Evolutionary conservation across 2,113 vertebrate genomes (phyloP), one percentile per base, ranked within the genome.

Genomic region (rabbit (Oryctolagus cuniculus)): DNA sequence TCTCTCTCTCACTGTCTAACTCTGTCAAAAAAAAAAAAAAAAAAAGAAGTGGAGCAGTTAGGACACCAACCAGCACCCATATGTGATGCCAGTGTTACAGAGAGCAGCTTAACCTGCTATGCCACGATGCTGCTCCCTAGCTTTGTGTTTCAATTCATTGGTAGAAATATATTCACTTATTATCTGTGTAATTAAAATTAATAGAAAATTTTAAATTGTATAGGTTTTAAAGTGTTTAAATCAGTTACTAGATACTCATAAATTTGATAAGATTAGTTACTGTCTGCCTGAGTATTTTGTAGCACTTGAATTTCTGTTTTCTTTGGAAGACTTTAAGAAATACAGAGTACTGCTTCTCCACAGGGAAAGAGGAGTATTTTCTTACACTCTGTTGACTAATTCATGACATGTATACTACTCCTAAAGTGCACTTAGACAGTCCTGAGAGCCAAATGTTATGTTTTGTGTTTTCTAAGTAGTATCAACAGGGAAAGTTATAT

Each of bases 381-480:
- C 38, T 38, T 81, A 69, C 79, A 78, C 29, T 6, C 82, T 90
- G 25, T 61, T 79, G 53, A 31, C 44, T 72, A 67, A 83, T 84
- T 78, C 16, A 27, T 74, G 7, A 87, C 2, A 22, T 58, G 10
- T 38, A 17, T 34, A 77, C 7, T 77, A 24, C 11, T 89, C 24
- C 49, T 69, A 8, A 44, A 73, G 61, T 86, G 31, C 55, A 73
- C 24, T 66, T 10, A 10, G 92, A 0, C 44, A 66, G 73, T 75
- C 29, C 36, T 27, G 78, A 34, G 25, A 67, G 31, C 90, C 10
- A 79, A 82, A 79, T 63, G 16, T n/a, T 63, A 6, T 61, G 36
- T 81, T 84, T 89, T 73, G 11, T 34, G 36, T 85, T 88, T 87
- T 78, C 75, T 90, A 77, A 49, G 25, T 69, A 79, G 13, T 91